A percentile compares a stretch with the other conserved stretches of the same genome.
Evolutionary conservation across 2,888 invertebrate species (phyloP).

Genomic region (Oligia strigilis): DNA sequence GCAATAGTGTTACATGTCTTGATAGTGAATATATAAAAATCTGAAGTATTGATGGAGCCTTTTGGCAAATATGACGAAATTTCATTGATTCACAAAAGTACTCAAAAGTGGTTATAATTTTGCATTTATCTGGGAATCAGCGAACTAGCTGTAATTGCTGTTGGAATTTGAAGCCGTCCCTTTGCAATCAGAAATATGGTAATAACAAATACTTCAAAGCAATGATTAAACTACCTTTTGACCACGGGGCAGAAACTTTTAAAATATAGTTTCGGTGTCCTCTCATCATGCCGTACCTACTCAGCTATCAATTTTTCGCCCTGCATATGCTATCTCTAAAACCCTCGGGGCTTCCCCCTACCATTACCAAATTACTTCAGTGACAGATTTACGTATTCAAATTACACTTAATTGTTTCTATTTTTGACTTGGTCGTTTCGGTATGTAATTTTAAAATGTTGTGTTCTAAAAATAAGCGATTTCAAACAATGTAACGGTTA

Average conservation of each 20-base stretch:
- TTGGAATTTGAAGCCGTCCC: not conserved
- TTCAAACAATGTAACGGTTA: constrained; percentile 12
- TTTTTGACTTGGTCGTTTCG: not conserved
- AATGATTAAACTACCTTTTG: not conserved
- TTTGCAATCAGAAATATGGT: not conserved
- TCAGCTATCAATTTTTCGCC: not conserved
- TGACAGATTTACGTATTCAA: constrained; percentile 5
- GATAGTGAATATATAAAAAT: not conserved
- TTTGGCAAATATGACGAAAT: not conserved
- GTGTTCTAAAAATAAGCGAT: constrained; percentile 19
- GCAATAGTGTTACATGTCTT: not conserved
- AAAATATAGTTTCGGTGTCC: not conserved
- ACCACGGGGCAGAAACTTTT: not conserved
- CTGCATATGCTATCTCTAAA: not conserved
- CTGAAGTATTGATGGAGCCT: not conserved
- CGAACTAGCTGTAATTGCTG: not conserved
- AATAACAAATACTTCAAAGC: not conserved
- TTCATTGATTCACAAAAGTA: not conserved
- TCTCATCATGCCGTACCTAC: not conserved
- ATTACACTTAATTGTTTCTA: not conserved
- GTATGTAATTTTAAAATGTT: constrained; percentile 4
- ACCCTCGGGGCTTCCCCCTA: not conserved
- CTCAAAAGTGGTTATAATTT: not conserved
- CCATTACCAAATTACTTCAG: not conserved
- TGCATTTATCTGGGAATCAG: not conserved